Percentiles rank a stretch among this genome's conserved stretches.
phyloP scores from a whole-genome alignment of 1,140 invertebrate genomes.

The Drosophila baimaii region DNA sequence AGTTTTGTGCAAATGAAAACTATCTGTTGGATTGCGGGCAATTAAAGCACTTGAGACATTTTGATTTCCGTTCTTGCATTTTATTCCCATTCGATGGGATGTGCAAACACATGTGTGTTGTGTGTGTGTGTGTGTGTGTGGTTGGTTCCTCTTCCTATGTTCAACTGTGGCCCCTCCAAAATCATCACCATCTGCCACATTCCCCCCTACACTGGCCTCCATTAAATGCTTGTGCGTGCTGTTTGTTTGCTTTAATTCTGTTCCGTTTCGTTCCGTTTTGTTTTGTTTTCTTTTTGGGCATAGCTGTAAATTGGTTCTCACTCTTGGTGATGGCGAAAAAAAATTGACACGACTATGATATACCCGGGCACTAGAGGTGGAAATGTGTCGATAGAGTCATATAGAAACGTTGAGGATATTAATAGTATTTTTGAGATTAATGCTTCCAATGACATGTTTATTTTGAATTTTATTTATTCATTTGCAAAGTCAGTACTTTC shows the following conservation, averaged over 20 bases:
- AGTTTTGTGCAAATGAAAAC: slow-evolving; percentile 41
- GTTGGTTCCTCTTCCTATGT: slow-evolving; percentile 27
- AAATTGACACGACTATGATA: not conserved
- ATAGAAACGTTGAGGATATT: not conserved
- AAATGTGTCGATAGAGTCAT: too few relatives aligned
- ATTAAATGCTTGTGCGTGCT: slow-evolving; percentile 65
- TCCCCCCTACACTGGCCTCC: slow-evolving; percentile 36
- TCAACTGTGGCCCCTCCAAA: slow-evolving; percentile 11
- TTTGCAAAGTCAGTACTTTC: not conserved
- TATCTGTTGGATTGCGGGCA: slow-evolving; percentile 44
- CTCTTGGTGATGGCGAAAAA: slow-evolving; percentile 19
- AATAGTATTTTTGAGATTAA: not conserved
- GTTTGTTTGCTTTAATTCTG: slow-evolving; percentile 65
- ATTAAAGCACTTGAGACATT: slow-evolving; percentile 64
- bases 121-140: slow-evolving; percentile 12
- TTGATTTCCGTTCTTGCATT: slow-evolving; percentile 55
- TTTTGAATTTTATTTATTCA: too few relatives aligned
- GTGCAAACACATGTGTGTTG: slow-evolving; percentile 20
- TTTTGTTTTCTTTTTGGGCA: slow-evolving; percentile 30
- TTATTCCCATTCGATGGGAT: slow-evolving; percentile 40
- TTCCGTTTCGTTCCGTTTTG: slow-evolving; percentile 30
- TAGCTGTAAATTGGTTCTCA: slow-evolving; percentile 62
- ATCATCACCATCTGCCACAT: slow-evolving; percentile 17
- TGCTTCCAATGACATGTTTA: accelerated
- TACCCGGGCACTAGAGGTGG: not conserved